phyloP scores from a whole-genome alignment of 2,797 vertebrate genomes.

The Galaxias olidus region DNA sequence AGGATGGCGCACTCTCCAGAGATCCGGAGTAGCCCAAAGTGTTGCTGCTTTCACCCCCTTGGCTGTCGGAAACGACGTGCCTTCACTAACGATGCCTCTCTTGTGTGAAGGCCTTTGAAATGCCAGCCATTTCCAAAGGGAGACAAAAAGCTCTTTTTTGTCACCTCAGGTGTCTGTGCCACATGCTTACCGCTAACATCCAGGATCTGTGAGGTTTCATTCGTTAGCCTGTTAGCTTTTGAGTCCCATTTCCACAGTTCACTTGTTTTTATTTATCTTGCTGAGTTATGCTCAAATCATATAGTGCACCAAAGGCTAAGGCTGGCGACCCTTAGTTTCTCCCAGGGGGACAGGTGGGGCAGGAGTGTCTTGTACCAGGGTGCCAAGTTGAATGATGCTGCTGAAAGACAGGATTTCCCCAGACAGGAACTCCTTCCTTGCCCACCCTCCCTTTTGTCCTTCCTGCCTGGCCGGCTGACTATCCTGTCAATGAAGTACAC shows the following conservation, averaged over 20 bases:
- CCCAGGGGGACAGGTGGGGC: slow-evolving; percentile 27
- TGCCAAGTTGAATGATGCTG: slow-evolving; percentile 32
- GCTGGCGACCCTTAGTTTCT: neutral
- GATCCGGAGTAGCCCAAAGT: slow-evolving; percentile 72
- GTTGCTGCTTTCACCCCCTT: slow-evolving; percentile 57
- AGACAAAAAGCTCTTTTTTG: slow-evolving; percentile 11
- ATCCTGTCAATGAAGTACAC: slow-evolving; percentile 52
- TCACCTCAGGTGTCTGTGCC: slow-evolving; percentile 39
- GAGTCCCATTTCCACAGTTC: neutral
- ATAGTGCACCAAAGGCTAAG: too few relatives aligned
- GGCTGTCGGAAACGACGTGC: slow-evolving; percentile 71
- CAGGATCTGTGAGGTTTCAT: slow-evolving; percentile 4
- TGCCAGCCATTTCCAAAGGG: slow-evolving; percentile 35
- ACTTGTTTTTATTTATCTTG: neutral
- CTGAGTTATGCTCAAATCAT: too few relatives aligned
- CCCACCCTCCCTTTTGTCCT: slow-evolving; percentile 38
- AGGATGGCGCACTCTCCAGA: slow-evolving; percentile 61
- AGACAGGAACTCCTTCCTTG: slow-evolving; percentile 65
- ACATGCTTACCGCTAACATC: neutral
- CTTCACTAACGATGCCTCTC: slow-evolving; percentile 58
- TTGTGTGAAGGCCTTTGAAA: slow-evolving; percentile 62
- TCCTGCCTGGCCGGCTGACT: slow-evolving; percentile 64
- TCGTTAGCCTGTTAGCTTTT: slow-evolving; percentile 7
- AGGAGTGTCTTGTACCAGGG: slow-evolving; percentile 20
- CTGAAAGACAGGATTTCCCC: slow-evolving; percentile 80